Base-by-base conservation (phyloP, 1,140 invertebrate genomes). In the Lordiphosa clarofinis region DNA sequence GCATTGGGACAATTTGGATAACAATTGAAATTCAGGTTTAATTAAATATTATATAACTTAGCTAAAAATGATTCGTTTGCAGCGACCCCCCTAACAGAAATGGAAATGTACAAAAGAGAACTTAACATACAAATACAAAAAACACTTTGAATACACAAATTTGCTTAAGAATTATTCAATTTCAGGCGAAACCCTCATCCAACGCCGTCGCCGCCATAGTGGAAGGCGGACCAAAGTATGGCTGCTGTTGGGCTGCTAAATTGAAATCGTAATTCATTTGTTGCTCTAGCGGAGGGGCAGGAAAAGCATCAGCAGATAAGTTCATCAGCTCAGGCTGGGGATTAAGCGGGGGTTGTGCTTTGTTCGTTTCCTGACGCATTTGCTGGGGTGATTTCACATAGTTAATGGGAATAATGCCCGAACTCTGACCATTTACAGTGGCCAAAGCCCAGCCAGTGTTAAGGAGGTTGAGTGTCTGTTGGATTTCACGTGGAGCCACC, bases 401-500 rank as follows among this genome's bases (percentile, higher is more conserved):
- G 86, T 94, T 95, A 1, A 93, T 92, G 3, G 96, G 96, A 42
- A 97, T 91, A 0, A 97, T 88, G 3, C 96, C 96, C 2, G 92
- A 91, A 28, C 90, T 92, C 53, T 92, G 91, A 38, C 92, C 92
- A 88, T 96, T 93, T 40, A 91, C 89, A 4, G 93, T 92, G 0
- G 93, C 95, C 88, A 93, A 91, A 4, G 93, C 92, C 94, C 94
- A 95, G n/a, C 94, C 94, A 2, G 93, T 92, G 69, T 92, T 92
- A 78, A 92, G 7, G 91, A 89, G 71, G 90, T 91, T 42, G 54
- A 90, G 87, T 56, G 91, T 92, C 62, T 94, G 94, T 88, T 98
- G 96, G 8, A 96, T 89, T 76, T 94, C 92, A 87, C 94, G 93
- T 0, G 97, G 97, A 2, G 97, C 96, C 15, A 99, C 89, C 49